Base-by-base conservation (phyloP, 1,140 invertebrate genomes). In the Episyrphus balteatus region DNA sequence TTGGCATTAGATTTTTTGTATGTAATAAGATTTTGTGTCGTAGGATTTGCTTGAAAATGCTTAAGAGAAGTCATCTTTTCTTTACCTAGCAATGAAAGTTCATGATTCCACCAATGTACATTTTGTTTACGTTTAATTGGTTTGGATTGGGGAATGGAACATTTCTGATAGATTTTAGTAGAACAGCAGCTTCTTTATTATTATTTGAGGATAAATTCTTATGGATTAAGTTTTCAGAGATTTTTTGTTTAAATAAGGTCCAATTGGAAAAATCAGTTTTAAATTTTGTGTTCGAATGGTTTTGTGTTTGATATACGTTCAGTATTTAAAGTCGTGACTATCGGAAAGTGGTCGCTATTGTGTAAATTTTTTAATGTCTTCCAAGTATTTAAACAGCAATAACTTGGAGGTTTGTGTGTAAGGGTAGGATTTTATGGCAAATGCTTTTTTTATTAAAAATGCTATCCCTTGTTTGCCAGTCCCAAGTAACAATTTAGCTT, bases 341-440 rank as follows among this genome's bases (percentile, higher is more conserved):
- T 53, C 15, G 51, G 51, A 10, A 55, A 55, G 26, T 55, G 42
- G 17, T 49, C 37, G n/a, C 37, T 45, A 12, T 18, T 30, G n/a
- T 30, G 17, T 11, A 55, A 41, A n/a, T 53, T 40, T 15, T 46
- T 37, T 7, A 49, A 40, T 44, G 49, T 49, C 39, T 53, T 26
- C 47, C 49, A 53, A 11, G 40, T 52, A n/a, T n/a, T n/a, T n/a
- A n/a, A n/a, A n/a, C n/a, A n/a, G n/a, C n/a, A n/a, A n/a, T 7
- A 39, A 45, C 32, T 36, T 48, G 46, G 15, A 53, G 34, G 19
- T 47, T 33, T 36, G 46, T 49, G 26, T 41, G 17, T 21, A 44
- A 40, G 14, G 46, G 41, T 14, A 51, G 38, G 12, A 14, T 14
- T 15, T 37, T 19, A 14, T 53, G 19, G 42, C 46, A 39, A 18